A percentile compares a stretch with the other conserved stretches of the same genome.
These are phyloP conservation scores for Frieseomelitta varia DNA, from an alignment of 1,140 invertebrate species.

Conservation along the genomic window DNA sequence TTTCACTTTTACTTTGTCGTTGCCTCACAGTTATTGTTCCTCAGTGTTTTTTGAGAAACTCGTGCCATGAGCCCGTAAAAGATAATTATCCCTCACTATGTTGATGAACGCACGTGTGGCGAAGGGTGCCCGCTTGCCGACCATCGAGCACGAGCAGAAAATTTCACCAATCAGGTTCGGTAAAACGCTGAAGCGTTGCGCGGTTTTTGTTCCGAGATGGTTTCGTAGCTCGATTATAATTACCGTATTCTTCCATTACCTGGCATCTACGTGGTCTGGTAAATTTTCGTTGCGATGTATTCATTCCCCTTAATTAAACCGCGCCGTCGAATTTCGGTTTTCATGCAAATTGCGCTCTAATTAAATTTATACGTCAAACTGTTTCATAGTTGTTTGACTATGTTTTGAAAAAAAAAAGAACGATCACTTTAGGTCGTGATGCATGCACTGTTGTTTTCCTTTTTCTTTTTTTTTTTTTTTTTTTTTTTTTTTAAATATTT, in stretches of 20 bases:
- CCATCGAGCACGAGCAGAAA: not conserved
- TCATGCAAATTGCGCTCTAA: not conserved
- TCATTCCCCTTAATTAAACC: conserved; percentile 36
- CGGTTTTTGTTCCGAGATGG: not conserved
- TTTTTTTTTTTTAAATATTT: too few species aligned
- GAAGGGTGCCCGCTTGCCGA: conserved; percentile 51
- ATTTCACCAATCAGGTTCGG: not conserved
- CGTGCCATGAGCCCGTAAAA: conserved; percentile 58
- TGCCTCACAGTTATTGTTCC: conserved; percentile 73
- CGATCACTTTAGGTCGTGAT: not conserved
- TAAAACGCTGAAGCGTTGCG: not conserved
- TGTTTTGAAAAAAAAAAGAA: not conserved
- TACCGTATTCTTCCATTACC: conserved; percentile 20
- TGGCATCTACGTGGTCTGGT: not conserved
- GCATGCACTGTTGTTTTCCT: not conserved
- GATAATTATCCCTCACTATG: conserved; percentile 33
- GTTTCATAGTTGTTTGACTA: too few species aligned
- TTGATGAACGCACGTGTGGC: conserved; percentile 48
- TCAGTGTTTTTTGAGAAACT: conserved; percentile 66
- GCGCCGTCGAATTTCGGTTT: conserved; percentile 11
- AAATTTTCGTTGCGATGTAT: conserved; percentile 19
- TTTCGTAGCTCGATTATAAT: conserved; percentile 6
- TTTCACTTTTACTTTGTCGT: conserved; percentile 74
- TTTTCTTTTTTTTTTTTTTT: not conserved
- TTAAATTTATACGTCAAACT: not conserved